Evolutionary conservation across 2,888 invertebrate genomes (phyloP).

Genomic region (Minunthozetes semirufus): DNA sequence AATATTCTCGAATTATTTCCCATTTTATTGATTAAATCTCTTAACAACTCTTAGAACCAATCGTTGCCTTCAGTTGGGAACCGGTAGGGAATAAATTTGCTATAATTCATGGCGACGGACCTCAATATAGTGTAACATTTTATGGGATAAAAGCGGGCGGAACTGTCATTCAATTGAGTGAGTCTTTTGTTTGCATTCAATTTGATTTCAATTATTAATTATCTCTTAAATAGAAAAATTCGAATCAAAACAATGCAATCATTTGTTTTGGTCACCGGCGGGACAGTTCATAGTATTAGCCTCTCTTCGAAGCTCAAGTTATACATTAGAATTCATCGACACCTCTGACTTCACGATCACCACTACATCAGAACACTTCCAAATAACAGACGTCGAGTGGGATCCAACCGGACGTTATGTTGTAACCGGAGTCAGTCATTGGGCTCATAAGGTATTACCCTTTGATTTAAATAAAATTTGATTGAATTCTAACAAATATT

Average conservation of each 20-base stretch:
- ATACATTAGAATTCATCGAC: slow-evolving; percentile 88
- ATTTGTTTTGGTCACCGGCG: slow-evolving; percentile 86
- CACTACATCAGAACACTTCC: slow-evolving; percentile 85
- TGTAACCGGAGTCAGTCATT: slow-evolving; percentile 85
- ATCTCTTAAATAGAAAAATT: slow-evolving; percentile 43
- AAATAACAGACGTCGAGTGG: slow-evolving; percentile 94
- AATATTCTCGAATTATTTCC: too few relatives aligned
- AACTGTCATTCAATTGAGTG: slow-evolving; percentile 76
- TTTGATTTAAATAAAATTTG: neutral
- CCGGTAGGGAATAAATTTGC: slow-evolving; percentile 92
- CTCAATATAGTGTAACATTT: slow-evolving; percentile 79
- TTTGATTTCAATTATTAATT: slow-evolving; percentile 25
- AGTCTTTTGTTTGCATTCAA: slow-evolving; percentile 49
- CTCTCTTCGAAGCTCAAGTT: slow-evolving; percentile 66
- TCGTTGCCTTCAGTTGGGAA: slow-evolving; percentile 90
- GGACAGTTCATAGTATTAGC: slow-evolving; percentile 94
- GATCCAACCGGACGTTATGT: slow-evolving; percentile 98
- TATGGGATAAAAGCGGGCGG: slow-evolving; percentile 85
- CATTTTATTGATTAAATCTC: too few relatives aligned
- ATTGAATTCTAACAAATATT: neutral
- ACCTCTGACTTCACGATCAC: slow-evolving; percentile 92
- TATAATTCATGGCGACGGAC: slow-evolving; percentile 86
- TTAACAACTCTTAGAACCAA: too few relatives aligned
- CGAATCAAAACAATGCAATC: slow-evolving; percentile 67
- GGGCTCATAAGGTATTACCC: slow-evolving; percentile 75